phyloP scores from a whole-genome alignment of 2,888 invertebrate genomes.

The Oscheius sp. region DNA sequence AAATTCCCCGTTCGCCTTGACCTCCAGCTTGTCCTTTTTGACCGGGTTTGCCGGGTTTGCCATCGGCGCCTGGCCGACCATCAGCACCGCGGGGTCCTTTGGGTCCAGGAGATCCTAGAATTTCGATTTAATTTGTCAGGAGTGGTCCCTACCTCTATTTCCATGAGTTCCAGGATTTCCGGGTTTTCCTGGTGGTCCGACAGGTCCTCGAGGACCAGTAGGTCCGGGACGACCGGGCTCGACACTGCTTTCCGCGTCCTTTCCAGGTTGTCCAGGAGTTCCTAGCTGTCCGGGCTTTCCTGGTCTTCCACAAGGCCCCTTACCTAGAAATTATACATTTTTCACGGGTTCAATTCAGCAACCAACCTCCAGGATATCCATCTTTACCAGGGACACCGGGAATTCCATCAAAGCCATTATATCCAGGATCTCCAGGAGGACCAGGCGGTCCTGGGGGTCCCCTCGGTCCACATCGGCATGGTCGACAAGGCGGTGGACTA shows the following conservation, averaged over 20 bases:
- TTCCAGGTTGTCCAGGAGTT: constrained; percentile 17
- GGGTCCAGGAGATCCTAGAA: constrained; percentile 4
- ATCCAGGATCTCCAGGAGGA: constrained; percentile 9
- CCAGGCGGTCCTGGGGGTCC: constrained; percentile 34
- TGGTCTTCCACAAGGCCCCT: constrained; percentile 10
- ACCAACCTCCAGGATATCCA: constrained; percentile 9
- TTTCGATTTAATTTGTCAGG: neutral
- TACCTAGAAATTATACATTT: neutral
- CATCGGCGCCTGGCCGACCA: constrained; percentile 8
- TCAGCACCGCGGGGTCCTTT: constrained; percentile 1
- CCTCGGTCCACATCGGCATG: constrained; percentile 44
- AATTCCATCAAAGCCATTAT: constrained; percentile 12
- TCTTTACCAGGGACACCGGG: neutral
- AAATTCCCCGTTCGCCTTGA: constrained; percentile 13
- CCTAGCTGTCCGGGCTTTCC: constrained; percentile 12
- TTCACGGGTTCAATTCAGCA: neutral
- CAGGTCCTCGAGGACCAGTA: constrained; percentile 45
- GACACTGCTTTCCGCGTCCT: constrained; percentile 6
- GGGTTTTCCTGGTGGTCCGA: constrained; percentile 41
- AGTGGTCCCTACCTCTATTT: neutral
- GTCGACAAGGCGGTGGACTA: constrained; percentile 50
- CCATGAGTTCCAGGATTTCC: constrained; percentile 5
- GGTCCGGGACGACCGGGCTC: constrained; percentile 47
- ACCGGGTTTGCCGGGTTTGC: constrained; percentile 4
- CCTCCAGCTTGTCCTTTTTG: neutral